Conservation (phyloP, 2,888 invertebrate genomes). For the Lymantria monacha region DNA sequence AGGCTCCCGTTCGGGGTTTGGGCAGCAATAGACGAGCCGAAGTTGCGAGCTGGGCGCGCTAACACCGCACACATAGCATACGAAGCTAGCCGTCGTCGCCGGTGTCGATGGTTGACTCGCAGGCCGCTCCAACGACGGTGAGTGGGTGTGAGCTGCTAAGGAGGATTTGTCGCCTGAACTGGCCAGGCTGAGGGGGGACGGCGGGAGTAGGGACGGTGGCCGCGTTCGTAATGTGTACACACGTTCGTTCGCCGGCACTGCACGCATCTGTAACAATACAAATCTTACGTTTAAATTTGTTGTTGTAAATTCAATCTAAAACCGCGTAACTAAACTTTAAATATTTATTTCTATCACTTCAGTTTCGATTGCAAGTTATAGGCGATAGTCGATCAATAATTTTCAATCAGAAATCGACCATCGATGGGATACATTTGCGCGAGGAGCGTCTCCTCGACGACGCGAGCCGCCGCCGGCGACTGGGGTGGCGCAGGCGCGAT, state of each 20-base stretch:
- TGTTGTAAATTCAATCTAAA: neutral
- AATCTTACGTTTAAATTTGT: neutral
- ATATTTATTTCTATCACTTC: too few species aligned
- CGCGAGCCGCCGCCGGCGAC: too few species aligned
- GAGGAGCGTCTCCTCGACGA: too few species aligned
- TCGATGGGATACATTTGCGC: too few species aligned
- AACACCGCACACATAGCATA: constrained; percentile 94
- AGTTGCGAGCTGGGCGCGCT: constrained; percentile 90
- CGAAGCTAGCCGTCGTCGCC: constrained; percentile 81
- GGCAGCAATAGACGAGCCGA: constrained; percentile 91
- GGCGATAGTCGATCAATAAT: too few species aligned
- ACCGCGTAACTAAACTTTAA: neutral
- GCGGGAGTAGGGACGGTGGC: constrained; percentile 82
- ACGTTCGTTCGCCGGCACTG: constrained; percentile 88
- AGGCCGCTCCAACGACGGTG: constrained; percentile 58
- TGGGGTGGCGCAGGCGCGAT: too few species aligned
- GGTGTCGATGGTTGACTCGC: constrained; percentile 47
- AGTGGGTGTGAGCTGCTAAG: constrained; percentile 55
- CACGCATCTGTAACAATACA: constrained; percentile 79
- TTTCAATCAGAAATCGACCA: too few species aligned
- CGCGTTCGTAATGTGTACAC: constrained; percentile 91
- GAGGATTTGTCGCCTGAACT: constrained; percentile 73
- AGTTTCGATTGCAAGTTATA: too few species aligned
- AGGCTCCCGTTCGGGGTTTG: constrained; percentile 92
- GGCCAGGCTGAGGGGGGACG: constrained; percentile 72